phyloP scores from a whole-genome alignment of 2,797 vertebrate species.

The Pogoniulus pusillus region DNA sequence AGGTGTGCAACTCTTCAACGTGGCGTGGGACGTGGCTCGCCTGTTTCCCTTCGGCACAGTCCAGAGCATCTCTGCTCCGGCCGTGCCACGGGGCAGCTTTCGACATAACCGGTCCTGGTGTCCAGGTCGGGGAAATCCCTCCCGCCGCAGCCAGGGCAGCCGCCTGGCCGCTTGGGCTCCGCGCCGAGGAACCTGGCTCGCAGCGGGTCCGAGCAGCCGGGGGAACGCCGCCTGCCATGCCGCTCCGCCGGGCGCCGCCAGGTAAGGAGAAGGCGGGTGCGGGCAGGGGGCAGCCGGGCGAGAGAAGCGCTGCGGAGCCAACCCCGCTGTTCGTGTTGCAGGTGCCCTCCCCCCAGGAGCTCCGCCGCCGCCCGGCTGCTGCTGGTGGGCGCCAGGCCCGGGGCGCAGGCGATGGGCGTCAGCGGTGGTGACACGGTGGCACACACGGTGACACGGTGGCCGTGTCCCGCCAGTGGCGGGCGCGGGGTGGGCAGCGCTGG shows the following conservation, averaged over 20 bases:
- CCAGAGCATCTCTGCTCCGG: neutral
- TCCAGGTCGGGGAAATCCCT: neutral
- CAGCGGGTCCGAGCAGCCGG: neutral
- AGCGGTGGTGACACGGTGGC: neutral
- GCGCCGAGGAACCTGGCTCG: neutral
- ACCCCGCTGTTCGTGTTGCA: neutral
- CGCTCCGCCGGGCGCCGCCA: neutral
- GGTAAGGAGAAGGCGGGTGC: neutral
- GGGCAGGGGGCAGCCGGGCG: neutral
- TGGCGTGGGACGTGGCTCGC: neutral
- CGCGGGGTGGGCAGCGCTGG: neutral
- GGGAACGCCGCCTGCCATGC: neutral
- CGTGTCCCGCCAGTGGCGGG: neutral
- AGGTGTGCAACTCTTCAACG: fast-evolving
- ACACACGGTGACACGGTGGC: neutral
- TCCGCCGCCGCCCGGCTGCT: neutral
- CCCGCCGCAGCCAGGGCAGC: neutral
- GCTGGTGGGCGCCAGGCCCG: neutral
- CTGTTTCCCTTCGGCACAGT: fast-evolving
- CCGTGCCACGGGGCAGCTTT: neutral
- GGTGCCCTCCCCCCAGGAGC: neutral
- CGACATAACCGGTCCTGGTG: neutral
- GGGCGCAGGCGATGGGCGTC: neutral
- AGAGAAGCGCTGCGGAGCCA: neutral
- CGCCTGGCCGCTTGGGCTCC: neutral